Percentiles rank a stretch among this genome's conserved stretches.
Evolutionary conservation across 1,140 invertebrate species (phyloP).

Genomic region (Lepeophtheirus salmonis): DNA sequence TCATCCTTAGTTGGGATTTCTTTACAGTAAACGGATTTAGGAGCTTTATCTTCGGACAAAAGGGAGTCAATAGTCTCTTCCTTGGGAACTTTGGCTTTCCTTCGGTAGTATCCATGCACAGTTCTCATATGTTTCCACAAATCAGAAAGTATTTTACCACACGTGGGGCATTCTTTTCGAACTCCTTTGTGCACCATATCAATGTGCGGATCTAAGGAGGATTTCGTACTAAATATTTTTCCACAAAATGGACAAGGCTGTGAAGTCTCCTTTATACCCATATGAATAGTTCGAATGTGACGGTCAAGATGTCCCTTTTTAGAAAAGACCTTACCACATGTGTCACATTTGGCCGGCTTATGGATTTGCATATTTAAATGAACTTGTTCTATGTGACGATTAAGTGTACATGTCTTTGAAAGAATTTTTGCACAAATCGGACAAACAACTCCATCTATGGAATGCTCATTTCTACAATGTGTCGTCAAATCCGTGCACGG

Average conservation of each 20-base stretch:
- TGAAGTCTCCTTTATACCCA: conserved; percentile 14
- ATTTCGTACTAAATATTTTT: conserved; percentile 16
- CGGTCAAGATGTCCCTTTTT: conserved; percentile 18
- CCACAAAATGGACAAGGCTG: conserved; percentile 17
- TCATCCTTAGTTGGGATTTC: no score
- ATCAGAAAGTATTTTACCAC: conserved; percentile 16
- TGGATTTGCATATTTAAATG: conserved; percentile 18
- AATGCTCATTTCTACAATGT: not conserved
- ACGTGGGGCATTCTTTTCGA: conserved; percentile 6
- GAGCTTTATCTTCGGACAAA: no score
- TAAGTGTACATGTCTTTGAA: conserved; percentile 16
- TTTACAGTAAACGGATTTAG: no score
- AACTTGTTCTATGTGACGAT: conserved; percentile 17
- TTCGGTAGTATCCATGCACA: conserved; percentile 7
- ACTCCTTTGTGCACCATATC: conserved; percentile 17
- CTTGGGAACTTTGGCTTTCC: conserved; percentile 17
- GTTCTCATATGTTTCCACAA: conserved; percentile 17
- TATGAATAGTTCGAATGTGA: conserved; percentile 15
- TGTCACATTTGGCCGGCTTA: conserved; percentile 12
- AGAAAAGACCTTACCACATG: conserved; percentile 13
- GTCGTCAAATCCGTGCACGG: not conserved
- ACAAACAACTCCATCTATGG: conserved; percentile 14
- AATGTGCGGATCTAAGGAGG: conserved; percentile 15
- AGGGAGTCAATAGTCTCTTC: no score
- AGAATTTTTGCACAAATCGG: conserved; percentile 10